Conservation (phyloP, 2,113 vertebrate species). For the Coregonus clupeaformis region DNA sequence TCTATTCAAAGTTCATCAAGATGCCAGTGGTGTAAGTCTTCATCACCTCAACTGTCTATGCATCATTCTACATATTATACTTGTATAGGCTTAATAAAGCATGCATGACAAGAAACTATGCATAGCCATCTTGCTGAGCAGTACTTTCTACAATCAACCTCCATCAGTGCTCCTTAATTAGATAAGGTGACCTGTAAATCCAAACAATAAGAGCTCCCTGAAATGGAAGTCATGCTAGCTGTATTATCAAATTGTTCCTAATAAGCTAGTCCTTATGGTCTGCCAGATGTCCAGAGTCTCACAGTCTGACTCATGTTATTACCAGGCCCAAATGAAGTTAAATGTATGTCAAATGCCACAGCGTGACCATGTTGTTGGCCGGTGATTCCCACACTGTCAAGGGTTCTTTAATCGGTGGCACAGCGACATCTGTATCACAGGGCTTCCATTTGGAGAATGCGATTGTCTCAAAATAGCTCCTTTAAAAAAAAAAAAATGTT, state of each 20-base stretch:
- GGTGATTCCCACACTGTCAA: background rate
- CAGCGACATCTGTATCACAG: background rate
- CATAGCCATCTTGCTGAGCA: background rate
- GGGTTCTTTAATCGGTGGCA: background rate
- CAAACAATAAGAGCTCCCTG: conserved; percentile 5
- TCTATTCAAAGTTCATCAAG: too few species aligned
- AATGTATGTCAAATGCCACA: conserved; percentile 30
- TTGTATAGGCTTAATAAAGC: too few species aligned
- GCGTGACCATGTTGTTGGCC: background rate
- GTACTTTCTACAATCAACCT: conserved; percentile 22
- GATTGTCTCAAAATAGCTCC: conserved; percentile 10
- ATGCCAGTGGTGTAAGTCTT: too few species aligned
- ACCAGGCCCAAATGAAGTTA: conserved; percentile 20
- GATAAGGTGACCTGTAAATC: conserved; percentile 13
- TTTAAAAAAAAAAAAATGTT: too few species aligned
- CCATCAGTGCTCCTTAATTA: conserved; percentile 30
- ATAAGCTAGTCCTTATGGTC: conserved; percentile 23
- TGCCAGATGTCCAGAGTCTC: conserved; percentile 10
- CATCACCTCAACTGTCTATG: too few species aligned
- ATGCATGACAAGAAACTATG: too few species aligned
- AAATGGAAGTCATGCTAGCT: background rate
- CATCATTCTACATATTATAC: too few species aligned
- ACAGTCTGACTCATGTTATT: conserved; percentile 29
- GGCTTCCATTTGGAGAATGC: conserved; percentile 12
- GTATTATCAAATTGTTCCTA: conserved; percentile 30